These are phyloP conservation scores for Hippocampus comes DNA, from an alignment of 2,113 vertebrate species.

Conservation along the genomic window DNA sequence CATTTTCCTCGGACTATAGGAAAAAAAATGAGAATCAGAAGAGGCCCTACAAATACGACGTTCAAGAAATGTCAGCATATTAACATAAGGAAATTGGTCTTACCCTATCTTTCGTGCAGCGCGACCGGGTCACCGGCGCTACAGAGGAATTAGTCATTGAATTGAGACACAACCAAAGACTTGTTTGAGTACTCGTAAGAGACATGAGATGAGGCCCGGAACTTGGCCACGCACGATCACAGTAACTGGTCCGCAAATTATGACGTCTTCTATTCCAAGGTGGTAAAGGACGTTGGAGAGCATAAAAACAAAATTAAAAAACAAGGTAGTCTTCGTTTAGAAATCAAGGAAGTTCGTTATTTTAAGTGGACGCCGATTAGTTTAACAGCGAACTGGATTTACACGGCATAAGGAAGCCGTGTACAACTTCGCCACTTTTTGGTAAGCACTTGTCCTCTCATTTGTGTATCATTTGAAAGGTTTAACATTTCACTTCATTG, in stretches of 20 bases:
- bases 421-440: too few relatives aligned
- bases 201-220: neutral
- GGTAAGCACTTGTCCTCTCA: too few relatives aligned
- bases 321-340: neutral
- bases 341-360: neutral
- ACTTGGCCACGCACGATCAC: neutral
- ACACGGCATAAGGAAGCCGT: neutral
- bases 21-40: too few relatives aligned
- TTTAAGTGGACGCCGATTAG: neutral
- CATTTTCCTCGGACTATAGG: too few relatives aligned
- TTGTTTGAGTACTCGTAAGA: slow-evolving; percentile 3
- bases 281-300: neutral
- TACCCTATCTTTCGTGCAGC: too few relatives aligned
- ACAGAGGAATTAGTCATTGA: too few relatives aligned
- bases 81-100: too few relatives aligned
- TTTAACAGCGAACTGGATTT: neutral
- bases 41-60: too few relatives aligned
- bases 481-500: neutral
- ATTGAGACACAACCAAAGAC: neutral
- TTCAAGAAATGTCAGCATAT: too few relatives aligned
- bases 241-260: neutral
- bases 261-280: neutral
- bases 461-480: neutral
- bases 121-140: too few relatives aligned
- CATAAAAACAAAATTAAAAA: too few relatives aligned